These are phyloP conservation scores for Enoplosus armatus DNA, from an alignment of 2,797 vertebrate species.

Conservation along the genomic window DNA sequence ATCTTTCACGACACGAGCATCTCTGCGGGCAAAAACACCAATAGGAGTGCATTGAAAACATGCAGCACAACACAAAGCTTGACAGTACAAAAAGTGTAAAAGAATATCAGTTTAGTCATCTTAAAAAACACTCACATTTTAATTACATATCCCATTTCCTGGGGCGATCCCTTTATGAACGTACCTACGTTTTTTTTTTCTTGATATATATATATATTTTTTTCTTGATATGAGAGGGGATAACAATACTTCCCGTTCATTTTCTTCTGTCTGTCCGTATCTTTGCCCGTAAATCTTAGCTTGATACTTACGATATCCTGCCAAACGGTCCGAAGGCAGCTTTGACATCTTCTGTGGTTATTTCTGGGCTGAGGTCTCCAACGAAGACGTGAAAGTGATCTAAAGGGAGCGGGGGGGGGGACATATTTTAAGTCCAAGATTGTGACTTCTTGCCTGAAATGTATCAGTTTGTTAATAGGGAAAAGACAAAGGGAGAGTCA, in stretches of 20 bases:
- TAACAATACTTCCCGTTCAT: neutral
- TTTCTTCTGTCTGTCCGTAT: neutral
- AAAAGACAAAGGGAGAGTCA: neutral
- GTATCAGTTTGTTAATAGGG: neutral
- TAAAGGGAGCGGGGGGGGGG: slow-evolving; percentile 58
- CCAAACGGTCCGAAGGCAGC: slow-evolving; percentile 97
- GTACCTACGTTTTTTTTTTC: too few relatives aligned
- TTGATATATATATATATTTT: too few relatives aligned
- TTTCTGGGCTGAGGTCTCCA: slow-evolving; percentile 98
- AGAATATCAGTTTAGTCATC: neutral
- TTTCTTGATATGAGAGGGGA: neutral
- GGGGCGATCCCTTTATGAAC: neutral
- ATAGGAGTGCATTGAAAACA: slow-evolving; percentile 9
- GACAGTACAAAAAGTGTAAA: neutral
- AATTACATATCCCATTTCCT: neutral
- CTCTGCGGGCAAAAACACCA: slow-evolving; percentile 86
- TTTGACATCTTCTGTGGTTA: slow-evolving; percentile 98
- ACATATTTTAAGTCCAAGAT: neutral
- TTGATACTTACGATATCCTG: slow-evolving; percentile 95
- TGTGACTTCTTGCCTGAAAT: neutral
- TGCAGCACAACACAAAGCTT: neutral
- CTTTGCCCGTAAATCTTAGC: neutral
- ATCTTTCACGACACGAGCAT: slow-evolving; percentile 98
- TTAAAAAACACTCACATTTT: neutral
- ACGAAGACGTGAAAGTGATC: slow-evolving; percentile 99